A percentile compares a stretch with the other conserved stretches of the same genome.
Evolutionary conservation across 2,797 vertebrate species (phyloP).

Genomic region (Sphaeramia orbicularis): DNA sequence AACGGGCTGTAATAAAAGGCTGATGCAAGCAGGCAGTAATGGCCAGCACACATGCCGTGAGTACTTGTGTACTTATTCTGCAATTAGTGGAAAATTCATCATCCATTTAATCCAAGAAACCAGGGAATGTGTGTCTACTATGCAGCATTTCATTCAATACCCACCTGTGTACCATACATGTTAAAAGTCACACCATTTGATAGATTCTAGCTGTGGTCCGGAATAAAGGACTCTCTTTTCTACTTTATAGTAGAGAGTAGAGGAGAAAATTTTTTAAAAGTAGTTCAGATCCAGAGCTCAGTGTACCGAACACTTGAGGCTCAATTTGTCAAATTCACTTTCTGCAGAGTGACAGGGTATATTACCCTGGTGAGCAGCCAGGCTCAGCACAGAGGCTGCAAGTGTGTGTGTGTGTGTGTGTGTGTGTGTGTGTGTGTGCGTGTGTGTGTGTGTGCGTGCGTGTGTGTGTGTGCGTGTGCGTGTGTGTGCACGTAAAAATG

Average conservation of each 20-base stretch:
- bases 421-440: not conserved
- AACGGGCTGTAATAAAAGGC: constrained; percentile 62
- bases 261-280: constrained; percentile 12
- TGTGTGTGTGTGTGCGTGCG: not conserved
- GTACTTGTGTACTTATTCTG: constrained; percentile 24
- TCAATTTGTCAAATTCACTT: constrained; percentile 74
- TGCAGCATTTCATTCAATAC: constrained; percentile 34
- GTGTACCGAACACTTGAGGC: constrained; percentile 52
- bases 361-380: constrained; percentile 61
- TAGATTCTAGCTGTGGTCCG: constrained; percentile 32
- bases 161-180: constrained; percentile 33
- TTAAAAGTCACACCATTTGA: constrained; percentile 35
- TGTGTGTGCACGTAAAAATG: not conserved
- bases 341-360: constrained; percentile 61
- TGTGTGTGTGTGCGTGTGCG: not conserved
- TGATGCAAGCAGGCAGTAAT: constrained; percentile 77
- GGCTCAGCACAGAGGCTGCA: constrained; percentile 47
- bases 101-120: constrained; percentile 38
- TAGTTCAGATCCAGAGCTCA: constrained; percentile 54
- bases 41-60: constrained; percentile 32
- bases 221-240: constrained; percentile 38
- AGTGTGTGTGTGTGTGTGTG: constrained; percentile 31
- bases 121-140: constrained; percentile 16
- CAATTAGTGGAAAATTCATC: constrained; percentile 50
- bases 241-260: constrained; percentile 32